A percentile compares a stretch with the other conserved stretches of the same genome.
phyloP scores from a whole-genome alignment of 2,888 invertebrate genomes.

The Dicyrtomina minuta region DNA sequence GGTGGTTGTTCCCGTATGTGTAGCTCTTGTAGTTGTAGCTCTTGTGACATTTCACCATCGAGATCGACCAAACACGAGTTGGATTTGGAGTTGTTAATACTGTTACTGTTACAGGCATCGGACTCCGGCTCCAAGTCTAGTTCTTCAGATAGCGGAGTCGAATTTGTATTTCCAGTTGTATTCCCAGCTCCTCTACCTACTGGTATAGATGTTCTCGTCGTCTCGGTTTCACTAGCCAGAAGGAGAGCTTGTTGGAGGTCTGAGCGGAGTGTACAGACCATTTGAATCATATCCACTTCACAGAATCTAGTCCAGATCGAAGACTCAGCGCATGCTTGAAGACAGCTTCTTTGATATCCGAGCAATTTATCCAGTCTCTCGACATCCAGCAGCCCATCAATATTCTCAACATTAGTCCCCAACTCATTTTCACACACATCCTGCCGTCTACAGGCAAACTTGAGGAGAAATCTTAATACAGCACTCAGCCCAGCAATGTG shows the following conservation, averaged over 20 bases:
- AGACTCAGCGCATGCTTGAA: slow-evolving; percentile 78
- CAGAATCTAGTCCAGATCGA: slow-evolving; percentile 91
- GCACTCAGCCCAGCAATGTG: slow-evolving; percentile 77
- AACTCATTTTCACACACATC: slow-evolving; percentile 16
- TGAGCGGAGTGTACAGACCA: slow-evolving; percentile 53
- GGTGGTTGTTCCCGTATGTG: no score
- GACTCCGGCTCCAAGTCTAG: not conserved
- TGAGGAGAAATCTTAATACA: slow-evolving; percentile 58
- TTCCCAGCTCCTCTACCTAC: not conserved
- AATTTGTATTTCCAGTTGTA: not conserved
- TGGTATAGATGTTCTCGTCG: no score
- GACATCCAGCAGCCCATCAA: not conserved
- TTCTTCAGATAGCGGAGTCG: not conserved
- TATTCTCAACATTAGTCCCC: not conserved
- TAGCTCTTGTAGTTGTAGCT: no score
- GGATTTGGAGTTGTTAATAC: not conserved
- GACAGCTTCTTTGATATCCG: slow-evolving; percentile 77
- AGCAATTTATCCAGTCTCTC: slow-evolving; percentile 60
- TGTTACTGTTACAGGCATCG: not conserved
- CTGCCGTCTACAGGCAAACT: slow-evolving; percentile 44
- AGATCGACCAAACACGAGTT: slow-evolving; percentile 7
- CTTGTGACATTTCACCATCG: slow-evolving; percentile 4
- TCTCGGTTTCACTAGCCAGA: not conserved
- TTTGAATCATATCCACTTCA: slow-evolving; percentile 73
- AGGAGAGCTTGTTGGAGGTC: not conserved